Evolutionary conservation across 2,113 vertebrate genomes (phyloP).

Genomic region (Myotis davidii): DNA sequence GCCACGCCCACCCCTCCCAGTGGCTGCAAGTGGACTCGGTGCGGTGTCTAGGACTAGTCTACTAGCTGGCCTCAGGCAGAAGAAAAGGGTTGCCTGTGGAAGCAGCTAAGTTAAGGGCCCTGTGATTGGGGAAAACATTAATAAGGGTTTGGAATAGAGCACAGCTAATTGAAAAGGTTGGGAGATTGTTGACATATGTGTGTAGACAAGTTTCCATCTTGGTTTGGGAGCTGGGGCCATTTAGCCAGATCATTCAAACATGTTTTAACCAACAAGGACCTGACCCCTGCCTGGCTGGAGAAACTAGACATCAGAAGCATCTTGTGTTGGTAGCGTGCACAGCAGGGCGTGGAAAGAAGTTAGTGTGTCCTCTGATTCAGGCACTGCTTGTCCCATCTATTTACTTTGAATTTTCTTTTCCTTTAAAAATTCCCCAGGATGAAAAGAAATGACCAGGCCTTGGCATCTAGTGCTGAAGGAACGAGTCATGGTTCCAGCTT

Average conservation of each 20-base stretch:
- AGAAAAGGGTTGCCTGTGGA: neutral
- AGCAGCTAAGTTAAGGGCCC: neutral
- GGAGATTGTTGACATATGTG: neutral
- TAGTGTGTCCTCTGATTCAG: neutral
- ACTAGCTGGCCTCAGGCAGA: neutral
- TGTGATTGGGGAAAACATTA: neutral
- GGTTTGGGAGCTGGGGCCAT: neutral
- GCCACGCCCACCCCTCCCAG: accelerated
- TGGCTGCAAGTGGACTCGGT: neutral
- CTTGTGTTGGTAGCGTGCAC: no score
- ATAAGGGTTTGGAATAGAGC: neutral
- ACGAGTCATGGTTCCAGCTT: neutral
- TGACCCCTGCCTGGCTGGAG: neutral
- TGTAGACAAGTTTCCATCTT: neutral
- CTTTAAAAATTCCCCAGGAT: neutral
- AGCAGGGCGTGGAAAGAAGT: neutral
- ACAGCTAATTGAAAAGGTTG: neutral
- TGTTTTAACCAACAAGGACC: neutral
- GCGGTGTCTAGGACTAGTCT: accelerated
- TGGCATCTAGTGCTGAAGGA: neutral
- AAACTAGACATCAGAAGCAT: accelerated
- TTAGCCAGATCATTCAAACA: neutral
- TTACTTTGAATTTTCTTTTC: neutral
- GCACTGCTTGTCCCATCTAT: neutral
- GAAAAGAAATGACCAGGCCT: neutral